Evolutionary conservation across 1,140 invertebrate species (phyloP), one percentile per base, ranked within the genome.

Genomic region (Apis cerana): DNA sequence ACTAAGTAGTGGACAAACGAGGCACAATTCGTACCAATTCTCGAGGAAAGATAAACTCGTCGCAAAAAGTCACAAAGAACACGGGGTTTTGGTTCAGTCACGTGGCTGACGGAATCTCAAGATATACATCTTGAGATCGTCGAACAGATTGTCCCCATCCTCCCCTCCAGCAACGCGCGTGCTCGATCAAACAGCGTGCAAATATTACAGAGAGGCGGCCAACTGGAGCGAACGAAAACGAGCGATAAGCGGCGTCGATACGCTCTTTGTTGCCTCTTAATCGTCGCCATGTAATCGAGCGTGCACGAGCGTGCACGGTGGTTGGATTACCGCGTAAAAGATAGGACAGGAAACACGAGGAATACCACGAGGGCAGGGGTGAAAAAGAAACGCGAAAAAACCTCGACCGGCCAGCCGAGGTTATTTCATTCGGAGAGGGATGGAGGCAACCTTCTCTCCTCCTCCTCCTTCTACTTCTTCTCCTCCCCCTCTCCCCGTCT

Each of bases 201-300:
- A 61, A 70, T 78, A 64, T 64, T 43, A 43, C 13, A 77, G 50
- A 61, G 21, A 50, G 15, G 8, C 52, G 9, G n/a, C 33, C 56
- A 83, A 87, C 61, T 83, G 64, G 85, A 86, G 70, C 75, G 84
- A 83, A 61, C 58, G 52, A 69, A 75, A 83, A 75, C 58, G 27
- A 27, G 61, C 56, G 75, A 86, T 84, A 86, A 87, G 71, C 71
- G 58, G 65, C 27, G 75, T 69, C 76, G 68, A 75, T 72, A 52
- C 65, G 74, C 58, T 64, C 80, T 70, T 79, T 79, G 80, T 82
- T 62, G 71, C 33, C 70, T 65, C 75, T 79, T 85, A 78, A 85
- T 82, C 77, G 83, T 61, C 67, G 62, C 27, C 17, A 58, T 48
- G 70, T 87, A 83, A 87, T 87, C 84, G 75, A 86, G 50, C 75